Percentiles rank a stretch among this genome's conserved stretches.
Evolutionary conservation across 2,888 invertebrate species (phyloP).

Genomic region (Tridacna crocea): DNA sequence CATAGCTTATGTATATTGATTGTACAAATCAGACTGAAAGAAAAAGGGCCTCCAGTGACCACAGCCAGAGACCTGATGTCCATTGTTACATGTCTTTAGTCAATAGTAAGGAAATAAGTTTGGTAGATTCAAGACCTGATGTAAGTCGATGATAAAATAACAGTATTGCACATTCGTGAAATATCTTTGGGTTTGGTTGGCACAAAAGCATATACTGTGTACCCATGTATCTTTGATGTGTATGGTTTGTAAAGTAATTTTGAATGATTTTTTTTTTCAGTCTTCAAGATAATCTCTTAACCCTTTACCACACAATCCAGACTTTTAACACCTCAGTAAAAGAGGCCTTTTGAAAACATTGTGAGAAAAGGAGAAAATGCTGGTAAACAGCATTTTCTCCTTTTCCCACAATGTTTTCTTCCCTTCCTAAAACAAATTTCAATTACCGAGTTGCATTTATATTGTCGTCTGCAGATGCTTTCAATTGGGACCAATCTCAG

Average conservation of each 20-base stretch:
- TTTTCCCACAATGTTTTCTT: no score
- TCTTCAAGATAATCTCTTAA: no score
- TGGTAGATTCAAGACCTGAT: background rate
- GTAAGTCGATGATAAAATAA: constrained; percentile 2
- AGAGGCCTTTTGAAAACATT: no score
- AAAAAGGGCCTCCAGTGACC: background rate
- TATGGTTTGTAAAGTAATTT: background rate
- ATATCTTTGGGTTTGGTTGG: background rate
- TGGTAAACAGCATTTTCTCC: no score
- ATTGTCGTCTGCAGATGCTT: no score
- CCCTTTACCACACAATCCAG: no score
- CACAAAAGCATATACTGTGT: background rate
- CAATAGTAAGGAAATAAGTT: constrained; percentile 16
- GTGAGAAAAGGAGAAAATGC: no score
- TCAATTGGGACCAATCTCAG: no score
- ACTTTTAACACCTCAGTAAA: no score
- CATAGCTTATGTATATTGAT: no score
- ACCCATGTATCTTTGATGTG: background rate
- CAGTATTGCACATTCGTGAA: background rate
- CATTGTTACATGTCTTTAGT: constrained; percentile 20
- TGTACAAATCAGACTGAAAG: background rate
- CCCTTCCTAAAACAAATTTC: no score
- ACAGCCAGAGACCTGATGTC: constrained; percentile 10
- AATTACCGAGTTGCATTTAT: no score
- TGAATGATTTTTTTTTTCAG: background rate